Evolutionary conservation across 2,888 invertebrate genomes (phyloP).

Genomic region (Cryptosula pallasiana): DNA sequence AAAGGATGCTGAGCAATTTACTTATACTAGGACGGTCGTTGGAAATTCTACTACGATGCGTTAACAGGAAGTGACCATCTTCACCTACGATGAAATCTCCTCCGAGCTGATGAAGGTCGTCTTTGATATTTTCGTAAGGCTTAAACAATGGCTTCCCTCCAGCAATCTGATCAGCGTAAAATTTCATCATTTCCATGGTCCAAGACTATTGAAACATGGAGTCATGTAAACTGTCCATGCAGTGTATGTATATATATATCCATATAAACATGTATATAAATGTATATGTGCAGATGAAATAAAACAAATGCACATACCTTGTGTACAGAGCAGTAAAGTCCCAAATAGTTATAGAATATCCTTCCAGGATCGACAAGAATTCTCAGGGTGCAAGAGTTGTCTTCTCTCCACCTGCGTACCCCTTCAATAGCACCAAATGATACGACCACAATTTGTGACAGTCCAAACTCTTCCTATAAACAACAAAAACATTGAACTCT

Average conservation of each 20-base stretch:
- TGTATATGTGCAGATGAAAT: neutral
- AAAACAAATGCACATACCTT: neutral
- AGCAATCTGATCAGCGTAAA: slow-evolving; percentile 40
- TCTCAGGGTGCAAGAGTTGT: slow-evolving; percentile 37
- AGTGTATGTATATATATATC: too few species aligned
- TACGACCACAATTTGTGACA: slow-evolving; percentile 30
- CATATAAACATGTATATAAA: neutral
- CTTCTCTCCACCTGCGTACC: slow-evolving; percentile 38
- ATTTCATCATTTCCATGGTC: slow-evolving; percentile 36
- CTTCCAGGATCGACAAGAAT: slow-evolving; percentile 39
- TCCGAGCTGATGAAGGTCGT: slow-evolving; percentile 45
- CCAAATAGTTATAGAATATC: slow-evolving; percentile 28
- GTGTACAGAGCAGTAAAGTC: slow-evolving; percentile 4
- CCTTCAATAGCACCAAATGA: slow-evolving; percentile 41
- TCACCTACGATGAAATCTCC: slow-evolving; percentile 38
- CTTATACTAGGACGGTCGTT: slow-evolving; percentile 39
- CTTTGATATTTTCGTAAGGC: slow-evolving; percentile 40
- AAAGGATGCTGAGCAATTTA: too few species aligned
- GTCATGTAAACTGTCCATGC: too few species aligned
- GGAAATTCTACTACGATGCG: slow-evolving; percentile 37
- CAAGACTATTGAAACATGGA: slow-evolving; percentile 34
- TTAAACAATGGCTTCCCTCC: slow-evolving; percentile 36
- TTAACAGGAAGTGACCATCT: slow-evolving; percentile 33
- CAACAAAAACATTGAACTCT: neutral
- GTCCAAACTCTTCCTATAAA: neutral